Percentiles rank a stretch among this genome's conserved stretches.
These are phyloP conservation scores for Glaucidium brasilianum DNA, from an alignment of 2,113 vertebrate genomes.

Conservation along the genomic window DNA sequence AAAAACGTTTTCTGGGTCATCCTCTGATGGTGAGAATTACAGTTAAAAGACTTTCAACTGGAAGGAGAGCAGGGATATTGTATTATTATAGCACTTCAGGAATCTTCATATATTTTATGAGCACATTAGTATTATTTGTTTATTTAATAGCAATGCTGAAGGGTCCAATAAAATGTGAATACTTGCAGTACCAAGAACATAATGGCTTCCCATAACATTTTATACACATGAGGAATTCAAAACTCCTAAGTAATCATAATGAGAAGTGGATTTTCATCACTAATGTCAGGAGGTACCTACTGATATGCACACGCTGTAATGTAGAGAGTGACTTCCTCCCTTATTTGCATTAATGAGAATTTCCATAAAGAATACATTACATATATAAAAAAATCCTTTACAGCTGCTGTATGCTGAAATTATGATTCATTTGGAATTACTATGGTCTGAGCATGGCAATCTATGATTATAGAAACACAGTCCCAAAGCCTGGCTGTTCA, in stretches of 20 bases:
- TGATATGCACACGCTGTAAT: background rate
- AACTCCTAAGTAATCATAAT: conserved; percentile 56
- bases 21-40: background rate
- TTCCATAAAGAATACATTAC: conserved; percentile 54
- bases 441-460: background rate
- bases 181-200: conserved; percentile 34
- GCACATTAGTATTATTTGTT: conserved; percentile 64
- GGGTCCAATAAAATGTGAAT: conserved; percentile 63
- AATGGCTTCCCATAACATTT: conserved; percentile 62
- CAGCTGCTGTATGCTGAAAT: conserved; percentile 25
- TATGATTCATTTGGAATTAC: conserved; percentile 13
- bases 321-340: conserved; percentile 13
- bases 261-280: conserved; percentile 54
- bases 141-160: conserved; percentile 62
- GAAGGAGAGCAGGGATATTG: conserved; percentile 1
- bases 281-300: conserved; percentile 36
- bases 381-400: conserved; percentile 33
- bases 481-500: background rate
- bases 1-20: background rate
- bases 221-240: conserved; percentile 52
- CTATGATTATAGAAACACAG: background rate
- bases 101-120: conserved; percentile 50
- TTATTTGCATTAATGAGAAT: conserved; percentile 62
- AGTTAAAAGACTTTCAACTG: background rate
- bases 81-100: conserved; percentile 40